Conservation (phyloP, 1,140 invertebrate species). For the Procambarus clarkii region DNA sequence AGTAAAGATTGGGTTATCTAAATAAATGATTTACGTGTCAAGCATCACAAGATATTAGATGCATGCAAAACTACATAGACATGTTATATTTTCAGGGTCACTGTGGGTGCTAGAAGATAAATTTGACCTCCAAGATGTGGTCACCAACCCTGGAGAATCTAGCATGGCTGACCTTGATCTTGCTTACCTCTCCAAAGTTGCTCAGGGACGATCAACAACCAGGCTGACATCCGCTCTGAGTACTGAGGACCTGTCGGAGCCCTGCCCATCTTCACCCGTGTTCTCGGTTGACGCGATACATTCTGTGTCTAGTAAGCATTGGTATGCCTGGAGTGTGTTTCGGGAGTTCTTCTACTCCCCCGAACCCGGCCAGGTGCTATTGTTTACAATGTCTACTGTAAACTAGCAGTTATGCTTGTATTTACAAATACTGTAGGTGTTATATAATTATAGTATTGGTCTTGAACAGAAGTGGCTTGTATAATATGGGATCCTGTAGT, state of each 20-base stretch:
- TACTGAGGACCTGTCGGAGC: conserved; percentile 43
- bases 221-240: conserved; percentile 49
- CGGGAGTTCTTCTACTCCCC: too few species aligned
- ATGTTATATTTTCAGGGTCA: conserved; percentile 76
- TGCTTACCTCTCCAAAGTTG: conserved; percentile 54
- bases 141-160: conserved; percentile 21
- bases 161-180: conserved; percentile 41
- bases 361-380: too few species aligned
- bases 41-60: too few species aligned
- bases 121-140: conserved; percentile 90
- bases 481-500: too few species aligned
- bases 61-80: not conserved
- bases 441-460: too few species aligned
- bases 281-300: conserved; percentile 65
- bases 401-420: too few species aligned
- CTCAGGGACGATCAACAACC: conserved; percentile 44
- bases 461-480: too few species aligned
- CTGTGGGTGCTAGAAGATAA: conserved; percentile 99
- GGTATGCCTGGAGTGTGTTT: too few species aligned
- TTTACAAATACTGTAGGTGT: too few species aligned
- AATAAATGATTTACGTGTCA: too few species aligned
- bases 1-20: too few species aligned
- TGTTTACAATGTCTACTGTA: too few species aligned
- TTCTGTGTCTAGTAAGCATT: conserved; percentile 61
- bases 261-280: conserved; percentile 32